These are phyloP conservation scores for Leptosomus discolor DNA, from an alignment of 2,113 vertebrate species.

Conservation along the genomic window DNA sequence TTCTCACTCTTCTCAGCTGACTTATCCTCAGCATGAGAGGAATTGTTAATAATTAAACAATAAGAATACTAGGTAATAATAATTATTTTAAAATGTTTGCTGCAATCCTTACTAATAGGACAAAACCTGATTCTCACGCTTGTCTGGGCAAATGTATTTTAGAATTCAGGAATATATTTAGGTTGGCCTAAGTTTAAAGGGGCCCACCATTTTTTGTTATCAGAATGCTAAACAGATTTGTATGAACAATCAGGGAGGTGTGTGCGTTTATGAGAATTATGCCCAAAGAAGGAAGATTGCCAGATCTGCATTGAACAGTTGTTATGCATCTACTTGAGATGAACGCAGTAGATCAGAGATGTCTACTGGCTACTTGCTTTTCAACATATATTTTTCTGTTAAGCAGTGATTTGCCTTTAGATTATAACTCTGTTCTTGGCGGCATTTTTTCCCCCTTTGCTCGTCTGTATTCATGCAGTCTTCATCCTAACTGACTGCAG, in stretches of 20 bases:
- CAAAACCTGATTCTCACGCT: background rate
- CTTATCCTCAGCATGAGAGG: background rate
- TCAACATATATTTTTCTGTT: background rate
- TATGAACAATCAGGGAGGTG: background rate
- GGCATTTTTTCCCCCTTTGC: background rate
- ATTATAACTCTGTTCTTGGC: background rate
- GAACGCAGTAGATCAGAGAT: background rate
- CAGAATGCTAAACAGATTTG: background rate
- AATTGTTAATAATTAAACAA: background rate
- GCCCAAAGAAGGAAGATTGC: background rate
- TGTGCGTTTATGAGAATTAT: background rate
- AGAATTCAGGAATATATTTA: background rate
- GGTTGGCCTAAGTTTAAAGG: conserved; percentile 29
- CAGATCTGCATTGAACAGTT: background rate
- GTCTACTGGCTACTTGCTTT: background rate
- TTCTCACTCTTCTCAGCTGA: background rate
- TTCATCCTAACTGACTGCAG: background rate
- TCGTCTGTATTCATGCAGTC: background rate
- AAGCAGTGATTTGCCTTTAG: background rate
- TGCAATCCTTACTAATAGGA: background rate
- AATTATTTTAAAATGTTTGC: background rate
- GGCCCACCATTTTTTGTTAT: background rate
- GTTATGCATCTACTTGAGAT: background rate
- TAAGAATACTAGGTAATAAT: background rate
- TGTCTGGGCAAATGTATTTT: background rate